Evolutionary conservation across 2,113 vertebrate genomes (phyloP), one percentile per base, ranked within the genome.

Genomic region (Marmota flaviventris): DNA sequence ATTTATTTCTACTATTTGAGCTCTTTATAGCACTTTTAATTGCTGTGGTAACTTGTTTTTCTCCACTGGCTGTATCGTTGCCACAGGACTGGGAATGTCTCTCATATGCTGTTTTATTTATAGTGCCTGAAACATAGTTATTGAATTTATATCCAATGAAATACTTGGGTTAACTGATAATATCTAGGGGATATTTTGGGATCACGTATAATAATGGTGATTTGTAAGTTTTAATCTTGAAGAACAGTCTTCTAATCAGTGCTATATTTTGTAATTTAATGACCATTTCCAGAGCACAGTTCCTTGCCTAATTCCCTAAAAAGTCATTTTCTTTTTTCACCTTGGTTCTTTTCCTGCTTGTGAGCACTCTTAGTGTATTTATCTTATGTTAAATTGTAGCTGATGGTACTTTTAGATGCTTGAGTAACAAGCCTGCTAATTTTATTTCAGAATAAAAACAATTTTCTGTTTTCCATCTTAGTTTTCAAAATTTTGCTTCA

Each of bases 361-460:
- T 93, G 67, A 83, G n/a, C 5, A 58, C 17, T 95, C 61, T 92
- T 63, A 69, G 16, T 39, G 0, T 94, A 34, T 94, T 96, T 96
- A 45, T 67, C 18, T 67, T 92, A 70, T 45, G 72, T 96, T 94
- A 89, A 89, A 93, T 29, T 94, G 14, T 90, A 91, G 70, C 83
- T 82, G 20, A 45, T 94, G 7, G 10, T 79, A 63, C 39, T 94
- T 96, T 83, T 14, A 67, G 25, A 84, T 45, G 25, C 48, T 70
- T 48, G 8, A 48, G 12, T 79, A 70, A 20, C 53, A 92, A 14
- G 37, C 51, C 32, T 82, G 12, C 67, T 70, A 32, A 58, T 22
- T 72, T 61, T 77, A 89, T 10, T 51, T 65, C 61, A 53, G 42
- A 16, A 75, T 95, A 91, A 67, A 91, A 91, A n/a, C 16, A 37